A percentile compares a stretch with the other conserved stretches of the same genome.
These are phyloP conservation scores for Thamnophis elegans DNA, from an alignment of 2,797 vertebrate species.

Conservation along the genomic window DNA sequence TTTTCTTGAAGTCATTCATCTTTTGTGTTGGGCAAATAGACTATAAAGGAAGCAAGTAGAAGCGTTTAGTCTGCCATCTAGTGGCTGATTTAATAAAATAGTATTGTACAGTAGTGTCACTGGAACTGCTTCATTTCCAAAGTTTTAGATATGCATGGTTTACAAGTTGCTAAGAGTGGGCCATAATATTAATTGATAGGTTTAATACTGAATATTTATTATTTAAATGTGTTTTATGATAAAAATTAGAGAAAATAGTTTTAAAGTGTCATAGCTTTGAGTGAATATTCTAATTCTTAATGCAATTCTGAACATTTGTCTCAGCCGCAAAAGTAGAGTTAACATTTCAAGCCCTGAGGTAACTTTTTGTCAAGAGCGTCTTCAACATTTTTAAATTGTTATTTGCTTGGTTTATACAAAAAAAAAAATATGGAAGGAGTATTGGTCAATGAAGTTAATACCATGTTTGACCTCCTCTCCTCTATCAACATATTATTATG, in stretches of 20 bases:
- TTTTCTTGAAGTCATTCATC: neutral
- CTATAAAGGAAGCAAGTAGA: conserved; percentile 15
- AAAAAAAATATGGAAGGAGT: neutral
- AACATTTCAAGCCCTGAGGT: neutral
- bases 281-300: neutral
- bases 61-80: conserved; percentile 63
- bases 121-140: neutral
- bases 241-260: neutral
- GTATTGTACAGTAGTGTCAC: neutral
- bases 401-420: neutral
- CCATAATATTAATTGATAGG: neutral
- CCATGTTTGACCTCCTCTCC: conserved; percentile 34
- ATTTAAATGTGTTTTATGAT: neutral
- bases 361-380: conserved; percentile 16
- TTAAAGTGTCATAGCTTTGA: neutral
- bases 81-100: conserved; percentile 31
- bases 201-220: neutral
- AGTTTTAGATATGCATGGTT: neutral
- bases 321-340: neutral
- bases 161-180: neutral
- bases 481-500: conserved; percentile 60
- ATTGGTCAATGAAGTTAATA: neutral
- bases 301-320: neutral
- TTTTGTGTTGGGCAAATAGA: neutral
- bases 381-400: neutral